These are phyloP conservation scores for Ciconia boyciana DNA, from an alignment of 2,113 vertebrate genomes.

Conservation along the genomic window DNA sequence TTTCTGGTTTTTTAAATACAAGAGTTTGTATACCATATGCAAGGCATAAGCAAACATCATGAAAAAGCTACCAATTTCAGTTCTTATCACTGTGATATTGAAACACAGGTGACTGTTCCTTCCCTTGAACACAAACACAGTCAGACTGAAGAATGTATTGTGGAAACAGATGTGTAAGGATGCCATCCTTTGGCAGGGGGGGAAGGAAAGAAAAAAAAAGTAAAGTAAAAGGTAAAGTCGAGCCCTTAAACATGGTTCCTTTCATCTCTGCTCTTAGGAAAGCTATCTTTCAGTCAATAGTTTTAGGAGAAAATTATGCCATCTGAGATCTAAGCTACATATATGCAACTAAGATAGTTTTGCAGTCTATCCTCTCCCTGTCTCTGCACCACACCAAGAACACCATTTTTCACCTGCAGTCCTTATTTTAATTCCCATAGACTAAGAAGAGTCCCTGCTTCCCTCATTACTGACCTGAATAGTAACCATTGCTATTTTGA, in stretches of 20 bases:
- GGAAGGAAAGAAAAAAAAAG: rapidly evolving
- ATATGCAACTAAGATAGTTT: not conserved
- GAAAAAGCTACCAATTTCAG: not conserved
- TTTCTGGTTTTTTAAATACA: not conserved
- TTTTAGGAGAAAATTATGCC: not conserved
- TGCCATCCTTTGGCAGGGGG: not conserved
- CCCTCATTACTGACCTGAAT: constrained; percentile 77
- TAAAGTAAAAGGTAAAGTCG: not conserved
- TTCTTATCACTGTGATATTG: not conserved
- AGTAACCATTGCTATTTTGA: constrained; percentile 91
- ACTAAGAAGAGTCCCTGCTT: not conserved
- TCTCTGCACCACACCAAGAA: not conserved
- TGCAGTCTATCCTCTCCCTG: not conserved
- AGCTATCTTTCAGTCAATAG: not conserved
- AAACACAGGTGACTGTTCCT: not conserved
- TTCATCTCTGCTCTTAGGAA: not conserved
- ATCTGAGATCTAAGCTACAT: not conserved
- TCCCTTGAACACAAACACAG: not conserved
- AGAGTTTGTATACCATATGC: not conserved
- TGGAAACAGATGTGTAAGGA: not conserved
- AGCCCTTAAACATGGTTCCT: not conserved
- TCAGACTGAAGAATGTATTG: not conserved
- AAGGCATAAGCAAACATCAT: not conserved
- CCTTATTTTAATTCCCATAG: not conserved
- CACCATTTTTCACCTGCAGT: not conserved